Evolutionary conservation across 2,888 invertebrate genomes (phyloP), one percentile per base, ranked within the genome.

Genomic region (Lithophane semibrunnea): DNA sequence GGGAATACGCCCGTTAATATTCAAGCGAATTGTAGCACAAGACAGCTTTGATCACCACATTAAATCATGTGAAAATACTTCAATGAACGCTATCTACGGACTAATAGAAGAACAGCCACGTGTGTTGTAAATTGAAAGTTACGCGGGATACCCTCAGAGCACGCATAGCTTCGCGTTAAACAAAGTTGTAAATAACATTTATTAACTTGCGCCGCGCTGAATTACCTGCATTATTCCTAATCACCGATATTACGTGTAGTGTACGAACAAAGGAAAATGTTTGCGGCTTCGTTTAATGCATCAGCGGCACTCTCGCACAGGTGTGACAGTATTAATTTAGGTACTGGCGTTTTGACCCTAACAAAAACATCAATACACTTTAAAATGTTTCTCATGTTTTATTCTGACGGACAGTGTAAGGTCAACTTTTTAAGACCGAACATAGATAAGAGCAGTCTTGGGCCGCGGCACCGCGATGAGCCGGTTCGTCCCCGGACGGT

Each of bases 401-500:
- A 69, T 74, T 75, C 63, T 56, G 42, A 75, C 49, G 73, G 66
- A 18, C 24, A 29, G 66, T 18, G 73, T 74, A 49, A 85, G 85
- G 87, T 85, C 80, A 81, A 77, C 56, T 79, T 88, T 83, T 81
- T 75, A 88, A 73, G 73, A 79, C 84, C 79, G 87, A 89, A 89
- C 88, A 88, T 89, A 89, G 89, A 92, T 88, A 89, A 91, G 90
- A 89, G 88, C 93, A 92, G 88, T 91, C 88, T 90, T 90, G 89
- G 91, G 88, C 90, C 92, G 90, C 92, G 88, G 89, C 86, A 85
- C 89, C 87, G 77, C 79, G 68, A 60, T 52, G 69, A 76, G 74
- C n/a, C 87, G 82, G 65, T 54, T 70, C 85, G 92, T 94, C 96
- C 94, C 96, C 79, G 72, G 94, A 86, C 94, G 93, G 94, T 94